A percentile compares a stretch with the other conserved stretches of the same genome.
Conservation (phyloP, 2,888 invertebrate species). For the Caenorhabditis panamensis region DNA sequence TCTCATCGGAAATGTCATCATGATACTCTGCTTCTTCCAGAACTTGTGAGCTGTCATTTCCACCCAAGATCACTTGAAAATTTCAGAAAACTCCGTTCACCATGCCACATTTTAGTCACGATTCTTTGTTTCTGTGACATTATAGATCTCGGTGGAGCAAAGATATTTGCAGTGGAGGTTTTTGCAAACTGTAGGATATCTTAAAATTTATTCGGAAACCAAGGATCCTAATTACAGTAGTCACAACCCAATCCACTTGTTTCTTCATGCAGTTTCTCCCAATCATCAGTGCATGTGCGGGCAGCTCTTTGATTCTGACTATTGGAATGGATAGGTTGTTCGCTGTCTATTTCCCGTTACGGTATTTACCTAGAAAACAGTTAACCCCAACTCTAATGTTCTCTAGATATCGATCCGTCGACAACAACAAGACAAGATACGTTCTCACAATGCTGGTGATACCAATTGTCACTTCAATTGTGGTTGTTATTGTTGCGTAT, state of each 20-base stretch:
- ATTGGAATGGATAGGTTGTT: conserved; percentile 53
- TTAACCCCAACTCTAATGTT: conserved; percentile 12
- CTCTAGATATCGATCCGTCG: not conserved
- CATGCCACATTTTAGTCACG: not conserved
- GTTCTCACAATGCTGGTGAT: not conserved
- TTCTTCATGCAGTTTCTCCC: conserved; percentile 41
- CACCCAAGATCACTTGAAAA: too few species aligned
- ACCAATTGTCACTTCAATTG: not conserved
- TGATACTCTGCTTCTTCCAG: too few species aligned
- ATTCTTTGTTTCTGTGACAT: not conserved
- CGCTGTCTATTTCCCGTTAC: conserved; percentile 49
- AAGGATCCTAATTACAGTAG: conserved; percentile 23
- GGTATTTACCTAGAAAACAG: too few species aligned
- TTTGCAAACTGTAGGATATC: not conserved
- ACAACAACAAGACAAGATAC: not conserved
- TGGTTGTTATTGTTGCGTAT: not conserved
- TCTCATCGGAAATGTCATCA: too few species aligned
- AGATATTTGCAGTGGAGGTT: not conserved
- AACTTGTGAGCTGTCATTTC: too few species aligned
- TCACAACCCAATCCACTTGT: conserved; percentile 24
- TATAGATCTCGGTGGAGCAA: not conserved
- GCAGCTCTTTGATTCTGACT: conserved; percentile 40
- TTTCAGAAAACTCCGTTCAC: not conserved
- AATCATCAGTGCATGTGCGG: conserved; percentile 26
- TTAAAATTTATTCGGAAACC: too few species aligned